Evolutionary conservation across 2,113 vertebrate genomes (phyloP).

Genomic region (Lota lota): DNA sequence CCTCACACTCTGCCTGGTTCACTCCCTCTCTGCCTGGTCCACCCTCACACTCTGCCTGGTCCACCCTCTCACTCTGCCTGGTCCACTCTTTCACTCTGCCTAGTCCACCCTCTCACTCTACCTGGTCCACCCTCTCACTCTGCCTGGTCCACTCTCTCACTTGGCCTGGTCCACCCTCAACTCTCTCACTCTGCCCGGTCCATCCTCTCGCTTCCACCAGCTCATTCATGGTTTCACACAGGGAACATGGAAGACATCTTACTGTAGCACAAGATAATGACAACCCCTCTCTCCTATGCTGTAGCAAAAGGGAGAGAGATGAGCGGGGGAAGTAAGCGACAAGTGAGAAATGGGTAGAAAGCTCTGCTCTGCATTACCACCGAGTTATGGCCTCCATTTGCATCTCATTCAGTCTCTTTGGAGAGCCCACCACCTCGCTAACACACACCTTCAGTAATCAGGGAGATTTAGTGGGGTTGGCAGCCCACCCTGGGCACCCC

Average conservation of each 20-base stretch:
- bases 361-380: constrained; percentile 87
- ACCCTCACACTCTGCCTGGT: no score
- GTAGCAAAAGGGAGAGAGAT: constrained; percentile 71
- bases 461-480: constrained; percentile 75
- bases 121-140: no score
- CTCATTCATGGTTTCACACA: no score
- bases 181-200: no score
- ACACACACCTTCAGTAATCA: constrained; percentile 76
- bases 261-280: constrained; percentile 69
- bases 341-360: constrained; percentile 63
- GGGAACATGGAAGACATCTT: constrained; percentile 57
- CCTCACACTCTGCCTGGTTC: no score
- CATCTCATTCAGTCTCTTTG: constrained; percentile 92
- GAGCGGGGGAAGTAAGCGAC: constrained; percentile 51
- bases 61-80: not conserved
- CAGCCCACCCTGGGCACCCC: constrained; percentile 60
- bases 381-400: constrained; percentile 95
- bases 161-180: no score
- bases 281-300: constrained; percentile 53
- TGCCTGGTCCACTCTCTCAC: no score
- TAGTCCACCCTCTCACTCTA: not conserved
- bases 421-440: constrained; percentile 83
- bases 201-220: no score
- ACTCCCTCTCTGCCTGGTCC: no score
- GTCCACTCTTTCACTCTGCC: constrained; percentile 8